These are phyloP conservation scores for Acheta domesticus DNA, from an alignment of 2,888 invertebrate species.

Conservation along the genomic window DNA sequence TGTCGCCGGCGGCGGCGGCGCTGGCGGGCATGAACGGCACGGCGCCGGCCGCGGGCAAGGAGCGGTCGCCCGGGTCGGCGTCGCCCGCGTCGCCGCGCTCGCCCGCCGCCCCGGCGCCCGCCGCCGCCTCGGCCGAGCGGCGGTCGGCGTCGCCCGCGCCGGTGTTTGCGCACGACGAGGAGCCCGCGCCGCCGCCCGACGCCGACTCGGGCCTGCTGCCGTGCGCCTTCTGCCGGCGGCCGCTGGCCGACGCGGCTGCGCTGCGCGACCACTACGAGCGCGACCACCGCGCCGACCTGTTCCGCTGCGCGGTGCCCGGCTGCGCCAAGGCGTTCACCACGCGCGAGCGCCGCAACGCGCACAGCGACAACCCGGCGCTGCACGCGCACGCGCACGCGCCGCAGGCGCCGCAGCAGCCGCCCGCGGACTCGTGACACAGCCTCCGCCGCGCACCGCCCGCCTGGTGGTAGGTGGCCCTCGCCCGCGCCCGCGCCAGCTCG, in stretches of 20 bases:
- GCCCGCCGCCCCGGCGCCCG: constrained; percentile 50
- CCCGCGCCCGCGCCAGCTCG: background rate
- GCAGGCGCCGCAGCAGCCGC: constrained; percentile 28
- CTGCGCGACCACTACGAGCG: constrained; percentile 63
- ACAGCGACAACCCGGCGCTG: constrained; percentile 57
- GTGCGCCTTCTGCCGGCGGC: constrained; percentile 66
- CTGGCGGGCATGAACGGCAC: constrained; percentile 1
- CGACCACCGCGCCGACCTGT: constrained; percentile 62
- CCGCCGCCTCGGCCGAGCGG: constrained; percentile 63
- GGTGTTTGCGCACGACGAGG: constrained; percentile 40
- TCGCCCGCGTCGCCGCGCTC: constrained; percentile 23
- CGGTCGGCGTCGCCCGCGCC: constrained; percentile 53
- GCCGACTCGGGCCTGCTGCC: constrained; percentile 62
- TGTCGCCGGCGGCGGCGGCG: constrained; percentile 29
- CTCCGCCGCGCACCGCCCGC: constrained; percentile 25
- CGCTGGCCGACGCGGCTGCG: constrained; percentile 56
- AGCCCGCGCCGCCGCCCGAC: constrained; percentile 47
- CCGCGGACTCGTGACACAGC: constrained; percentile 40
- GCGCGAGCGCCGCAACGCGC: constrained; percentile 71
- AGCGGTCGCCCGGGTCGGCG: constrained; percentile 4
- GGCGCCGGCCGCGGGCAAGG: background rate
- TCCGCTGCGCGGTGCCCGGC: constrained; percentile 70
- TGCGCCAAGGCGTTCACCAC: constrained; percentile 77
- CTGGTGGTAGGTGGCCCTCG: constrained; percentile 34
- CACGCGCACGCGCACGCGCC: background rate